Evolutionary conservation across 2,797 vertebrate genomes (phyloP), one percentile per base, ranked within the genome.

Genomic region (Aulostomus chinensis): DNA sequence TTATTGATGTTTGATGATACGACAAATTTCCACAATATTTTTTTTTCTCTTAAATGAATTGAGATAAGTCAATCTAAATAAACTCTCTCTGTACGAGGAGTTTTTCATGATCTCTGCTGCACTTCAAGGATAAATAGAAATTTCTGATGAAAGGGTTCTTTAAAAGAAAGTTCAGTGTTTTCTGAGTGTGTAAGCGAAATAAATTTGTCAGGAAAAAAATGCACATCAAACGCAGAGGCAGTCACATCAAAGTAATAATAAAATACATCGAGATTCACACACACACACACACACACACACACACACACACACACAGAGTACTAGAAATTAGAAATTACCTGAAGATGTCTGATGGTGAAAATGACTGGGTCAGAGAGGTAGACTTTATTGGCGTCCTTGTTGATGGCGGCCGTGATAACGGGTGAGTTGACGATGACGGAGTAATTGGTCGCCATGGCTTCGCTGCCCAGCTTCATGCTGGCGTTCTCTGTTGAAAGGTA

Each of bases 401-500:
- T 98, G 87, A 99, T 99, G 84, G 97, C 93, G 2, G 97, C 97
- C 0, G 96, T 97, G 81, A 99, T 95, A 28, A 99, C 92, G 0
- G 96, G 95, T 0, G 97, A 99, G 85, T 99, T 99, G 82, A 98
- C 96, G 1, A 99, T 98, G 80, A 99, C 91, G 0, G 97, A 97
- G 82, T 98, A 95, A 83, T 99, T 99, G 58, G 95, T 95, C 0
- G 93, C 93, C 89, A 97, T 84, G 0, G 95, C 95, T 71, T 98
- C 94, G 5, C 85, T 93, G 76, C 94, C 94, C 75, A 97, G 74
- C 79, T 97, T 98, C 92, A 99, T 92, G 88, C 94, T 99, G 78
- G 97, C 95, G 0, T 99, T 99, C 73, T 99, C 97, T 10, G 97
- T 99, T 12, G 96, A 97, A 15, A 99, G 90, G 84, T 98, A 99